phyloP scores from a whole-genome alignment of 1,140 invertebrate species.

The Cyphomyrmex costatus region DNA sequence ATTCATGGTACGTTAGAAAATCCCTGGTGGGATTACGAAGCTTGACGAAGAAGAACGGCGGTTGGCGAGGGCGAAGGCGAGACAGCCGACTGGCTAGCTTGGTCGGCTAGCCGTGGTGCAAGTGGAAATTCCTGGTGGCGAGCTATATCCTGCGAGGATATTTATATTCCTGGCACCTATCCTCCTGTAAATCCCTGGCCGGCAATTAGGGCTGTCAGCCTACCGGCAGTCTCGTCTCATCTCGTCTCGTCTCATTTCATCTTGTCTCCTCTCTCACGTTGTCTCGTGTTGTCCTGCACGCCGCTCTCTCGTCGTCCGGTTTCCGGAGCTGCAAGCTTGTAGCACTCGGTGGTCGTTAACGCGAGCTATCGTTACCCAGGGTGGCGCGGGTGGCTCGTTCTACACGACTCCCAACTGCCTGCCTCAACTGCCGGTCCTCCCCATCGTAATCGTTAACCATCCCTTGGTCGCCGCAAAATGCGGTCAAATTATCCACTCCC shows the following conservation, averaged over 20 bases:
- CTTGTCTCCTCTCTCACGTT: constrained; percentile 80
- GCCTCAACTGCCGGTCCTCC: background rate
- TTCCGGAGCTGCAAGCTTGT: constrained; percentile 70
- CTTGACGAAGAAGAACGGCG: constrained; percentile 60
- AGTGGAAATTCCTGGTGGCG: constrained; percentile 60
- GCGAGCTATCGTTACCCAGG: constrained; percentile 73
- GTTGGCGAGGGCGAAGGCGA: constrained; percentile 40
- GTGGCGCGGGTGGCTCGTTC: constrained; percentile 61
- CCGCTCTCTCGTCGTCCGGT: constrained; percentile 56
- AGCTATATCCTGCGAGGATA: constrained; percentile 70
- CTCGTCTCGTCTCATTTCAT: constrained; percentile 73
- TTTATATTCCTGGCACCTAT: constrained; percentile 81
- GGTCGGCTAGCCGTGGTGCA: constrained; percentile 12
- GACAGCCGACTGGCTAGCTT: constrained; percentile 17
- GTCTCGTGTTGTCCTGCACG: constrained; percentile 73
- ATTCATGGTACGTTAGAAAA: constrained; percentile 68
- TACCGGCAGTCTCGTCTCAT: constrained; percentile 65
- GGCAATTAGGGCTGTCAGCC: constrained; percentile 82
- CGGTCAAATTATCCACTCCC: constrained; percentile 75
- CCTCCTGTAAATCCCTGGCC: constrained; percentile 78
- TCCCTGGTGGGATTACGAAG: constrained; percentile 65
- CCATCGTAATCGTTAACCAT: constrained; percentile 75
- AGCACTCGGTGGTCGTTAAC: constrained; percentile 80
- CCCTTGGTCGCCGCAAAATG: constrained; percentile 73
- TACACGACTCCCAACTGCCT: constrained; percentile 12